Percentiles rank a stretch among this genome's conserved stretches.
Conservation (phyloP, 2,113 vertebrate genomes). For the Gambusia affinis region DNA sequence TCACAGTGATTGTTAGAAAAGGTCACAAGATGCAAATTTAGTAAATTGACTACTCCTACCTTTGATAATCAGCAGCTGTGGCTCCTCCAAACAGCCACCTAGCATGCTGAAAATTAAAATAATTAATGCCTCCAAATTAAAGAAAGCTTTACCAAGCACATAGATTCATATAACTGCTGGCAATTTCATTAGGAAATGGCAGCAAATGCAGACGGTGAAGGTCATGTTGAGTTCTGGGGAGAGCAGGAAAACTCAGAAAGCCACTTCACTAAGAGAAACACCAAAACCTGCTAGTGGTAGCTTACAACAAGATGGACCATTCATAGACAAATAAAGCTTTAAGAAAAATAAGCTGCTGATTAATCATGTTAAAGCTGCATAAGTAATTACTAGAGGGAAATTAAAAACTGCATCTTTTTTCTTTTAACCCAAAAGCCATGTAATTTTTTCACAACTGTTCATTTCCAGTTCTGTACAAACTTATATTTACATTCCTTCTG, state of each 20-base stretch:
- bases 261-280: not conserved
- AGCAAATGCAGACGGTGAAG: not conserved
- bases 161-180: not conserved
- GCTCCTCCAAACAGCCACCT: not conserved
- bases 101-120: constrained; percentile 12
- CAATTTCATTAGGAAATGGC: constrained; percentile 13
- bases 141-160: not conserved
- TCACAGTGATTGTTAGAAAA: constrained; percentile 13
- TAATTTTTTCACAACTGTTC: no score
- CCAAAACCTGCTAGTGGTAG: not conserved
- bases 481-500: no score
- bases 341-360: not conserved
- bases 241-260: not conserved
- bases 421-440: no score
- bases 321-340: not conserved
- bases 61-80: constrained; percentile 21
- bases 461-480: no score
- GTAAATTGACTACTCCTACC: not conserved
- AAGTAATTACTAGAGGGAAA: no score
- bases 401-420: no score
- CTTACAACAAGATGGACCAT: not conserved
- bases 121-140: constrained; percentile 13
- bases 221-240: not conserved
- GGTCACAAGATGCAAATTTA: constrained; percentile 15
- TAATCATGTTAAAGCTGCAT: not conserved